phyloP scores from a whole-genome alignment of 2,113 vertebrate species.

The Eublepharis macularius region DNA sequence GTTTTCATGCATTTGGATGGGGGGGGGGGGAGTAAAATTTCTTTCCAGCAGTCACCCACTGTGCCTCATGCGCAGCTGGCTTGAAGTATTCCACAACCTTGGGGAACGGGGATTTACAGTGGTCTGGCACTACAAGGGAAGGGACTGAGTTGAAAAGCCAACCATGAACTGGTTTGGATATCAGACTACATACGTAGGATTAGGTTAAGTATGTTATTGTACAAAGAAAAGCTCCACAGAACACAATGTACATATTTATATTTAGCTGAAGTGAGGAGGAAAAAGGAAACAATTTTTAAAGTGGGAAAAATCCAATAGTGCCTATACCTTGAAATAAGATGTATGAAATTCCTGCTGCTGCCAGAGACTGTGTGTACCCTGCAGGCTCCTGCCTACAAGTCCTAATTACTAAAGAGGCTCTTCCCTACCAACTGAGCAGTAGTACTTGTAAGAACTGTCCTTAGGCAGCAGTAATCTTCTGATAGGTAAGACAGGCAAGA shows the following conservation, averaged over 20 bases:
- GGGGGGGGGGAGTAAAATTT: not conserved
- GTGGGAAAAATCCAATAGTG: not conserved
- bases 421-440: not conserved
- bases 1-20: too few species aligned
- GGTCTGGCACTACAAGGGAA: not conserved
- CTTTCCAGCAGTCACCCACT: not conserved
- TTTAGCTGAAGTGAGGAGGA: not conserved
- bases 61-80: not conserved
- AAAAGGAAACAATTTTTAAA: not conserved
- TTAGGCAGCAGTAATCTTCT: not conserved
- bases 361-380: not conserved
- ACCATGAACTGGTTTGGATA: not conserved
- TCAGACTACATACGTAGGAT: not conserved
- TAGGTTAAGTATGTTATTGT: not conserved
- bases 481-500: too few species aligned
- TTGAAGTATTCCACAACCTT: not conserved
- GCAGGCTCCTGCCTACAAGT: not conserved
- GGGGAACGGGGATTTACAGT: not conserved
- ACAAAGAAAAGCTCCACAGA: not conserved
- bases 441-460: not conserved
- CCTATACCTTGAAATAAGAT: not conserved
- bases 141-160: not conserved
- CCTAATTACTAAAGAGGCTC: too few species aligned
- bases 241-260: not conserved
- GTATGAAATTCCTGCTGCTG: not conserved